phyloP scores from a whole-genome alignment of 2,888 invertebrate genomes.

The Onchidella celtica region DNA sequence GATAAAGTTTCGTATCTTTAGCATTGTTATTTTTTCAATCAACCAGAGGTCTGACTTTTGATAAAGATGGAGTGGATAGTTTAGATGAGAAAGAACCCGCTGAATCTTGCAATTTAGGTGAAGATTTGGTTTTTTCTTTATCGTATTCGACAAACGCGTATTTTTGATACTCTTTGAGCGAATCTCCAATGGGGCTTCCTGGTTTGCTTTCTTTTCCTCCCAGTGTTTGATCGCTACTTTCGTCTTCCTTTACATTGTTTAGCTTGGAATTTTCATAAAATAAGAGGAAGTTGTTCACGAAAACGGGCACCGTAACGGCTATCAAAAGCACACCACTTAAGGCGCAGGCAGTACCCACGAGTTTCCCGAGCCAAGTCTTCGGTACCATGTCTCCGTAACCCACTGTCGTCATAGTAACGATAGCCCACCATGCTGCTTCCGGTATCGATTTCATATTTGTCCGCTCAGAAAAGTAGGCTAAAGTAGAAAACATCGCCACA shows the following conservation, averaged over 20 bases:
- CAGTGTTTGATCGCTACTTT: neutral
- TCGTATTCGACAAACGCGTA: neutral
- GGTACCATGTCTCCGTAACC: constrained; percentile 74
- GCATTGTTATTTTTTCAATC: no score
- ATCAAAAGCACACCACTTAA: constrained; percentile 69
- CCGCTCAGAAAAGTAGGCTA: constrained; percentile 68
- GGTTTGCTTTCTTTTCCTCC: neutral
- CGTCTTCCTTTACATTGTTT: neutral
- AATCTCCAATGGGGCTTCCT: neutral
- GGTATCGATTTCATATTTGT: constrained; percentile 66
- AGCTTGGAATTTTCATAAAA: constrained; percentile 60
- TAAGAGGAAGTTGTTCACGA: constrained; percentile 74
- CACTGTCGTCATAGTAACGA: constrained; percentile 75
- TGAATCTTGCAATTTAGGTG: neutral
- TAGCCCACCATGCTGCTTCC: constrained; percentile 72
- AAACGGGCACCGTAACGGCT: constrained; percentile 71
- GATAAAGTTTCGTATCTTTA: no score
- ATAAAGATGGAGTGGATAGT: neutral
- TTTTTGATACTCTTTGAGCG: neutral
- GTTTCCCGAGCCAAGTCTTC: constrained; percentile 57
- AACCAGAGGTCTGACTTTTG: neutral
- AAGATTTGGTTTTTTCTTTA: neutral
- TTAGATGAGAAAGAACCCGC: neutral
- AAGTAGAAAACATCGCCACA: constrained; percentile 69
- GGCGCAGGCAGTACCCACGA: constrained; percentile 66